Conservation (phyloP, 37 sponge, comb jelly and placozoan genomes). For the Ephydatia muelleri region DNA sequence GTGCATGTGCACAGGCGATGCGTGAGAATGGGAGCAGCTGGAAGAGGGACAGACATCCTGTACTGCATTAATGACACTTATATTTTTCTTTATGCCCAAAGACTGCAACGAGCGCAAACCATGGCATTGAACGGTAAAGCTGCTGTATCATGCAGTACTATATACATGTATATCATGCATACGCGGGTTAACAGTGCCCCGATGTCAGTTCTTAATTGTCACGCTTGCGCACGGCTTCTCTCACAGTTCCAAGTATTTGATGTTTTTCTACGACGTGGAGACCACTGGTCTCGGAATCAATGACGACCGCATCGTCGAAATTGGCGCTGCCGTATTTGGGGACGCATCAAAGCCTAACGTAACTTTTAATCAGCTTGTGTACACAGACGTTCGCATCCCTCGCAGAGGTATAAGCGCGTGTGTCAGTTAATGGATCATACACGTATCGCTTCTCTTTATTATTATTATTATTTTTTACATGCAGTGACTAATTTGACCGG, state of each 20-base stretch:
- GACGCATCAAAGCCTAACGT: background rate
- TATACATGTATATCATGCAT: too few species aligned
- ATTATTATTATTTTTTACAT: background rate
- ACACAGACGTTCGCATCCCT: slow-evolving; percentile 21
- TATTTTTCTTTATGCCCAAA: too few species aligned
- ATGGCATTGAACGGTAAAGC: too few species aligned
- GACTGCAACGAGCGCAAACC: too few species aligned
- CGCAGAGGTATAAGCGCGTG: background rate
- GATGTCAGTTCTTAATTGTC: too few species aligned
- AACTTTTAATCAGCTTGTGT: slow-evolving; percentile 13
- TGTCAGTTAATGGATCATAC: background rate
- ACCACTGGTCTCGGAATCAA: slow-evolving; percentile 44
- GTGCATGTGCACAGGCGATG: too few species aligned
- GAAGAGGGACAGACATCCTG: too few species aligned
- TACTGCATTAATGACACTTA: too few species aligned
- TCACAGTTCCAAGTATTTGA: background rate
- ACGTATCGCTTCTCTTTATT: background rate
- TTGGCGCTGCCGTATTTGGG: slow-evolving; percentile 36
- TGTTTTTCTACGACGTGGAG: slow-evolving; percentile 49
- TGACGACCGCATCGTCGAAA: slow-evolving; percentile 38
- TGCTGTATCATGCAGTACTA: too few species aligned
- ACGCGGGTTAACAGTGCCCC: too few species aligned
- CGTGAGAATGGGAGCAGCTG: too few species aligned
- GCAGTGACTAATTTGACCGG: slow-evolving; percentile 25
- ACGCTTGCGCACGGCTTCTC: too few species aligned